Conservation (phyloP, 2,888 invertebrate genomes). For the Lysandra coridon region DNA sequence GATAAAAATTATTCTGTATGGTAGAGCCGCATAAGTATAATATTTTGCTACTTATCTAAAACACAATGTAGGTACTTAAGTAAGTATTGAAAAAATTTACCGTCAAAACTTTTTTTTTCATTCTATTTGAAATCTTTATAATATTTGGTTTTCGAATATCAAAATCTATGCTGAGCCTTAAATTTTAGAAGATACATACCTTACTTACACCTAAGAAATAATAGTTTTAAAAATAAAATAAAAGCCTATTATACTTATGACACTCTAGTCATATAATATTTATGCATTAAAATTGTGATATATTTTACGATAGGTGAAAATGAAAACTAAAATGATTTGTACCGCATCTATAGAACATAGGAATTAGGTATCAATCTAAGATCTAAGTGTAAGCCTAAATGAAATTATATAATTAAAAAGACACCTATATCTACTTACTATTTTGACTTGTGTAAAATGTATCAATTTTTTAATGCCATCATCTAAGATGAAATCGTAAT, state of each 20-base stretch:
- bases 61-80: neutral
- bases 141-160: neutral
- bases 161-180: neutral
- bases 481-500: constrained; percentile 25
- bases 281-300: neutral
- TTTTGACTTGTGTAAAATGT: constrained; percentile 12
- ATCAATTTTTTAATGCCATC: constrained; percentile 11
- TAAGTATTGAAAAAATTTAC: neutral
- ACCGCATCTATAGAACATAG: neutral
- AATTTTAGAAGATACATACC: neutral
- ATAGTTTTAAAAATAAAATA: neutral
- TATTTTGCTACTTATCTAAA: neutral
- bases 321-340: neutral
- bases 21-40: constrained; percentile 29
- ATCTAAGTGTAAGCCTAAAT: too few species aligned
- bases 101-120: neutral
- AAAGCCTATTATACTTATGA: constrained; percentile 17
- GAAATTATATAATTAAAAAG: too few species aligned
- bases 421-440: neutral
- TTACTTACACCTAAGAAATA: neutral
- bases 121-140: neutral
- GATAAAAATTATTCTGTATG: constrained; percentile 31
- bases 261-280: constrained; percentile 6
- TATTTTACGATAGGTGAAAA: neutral
- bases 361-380: too few species aligned